Percentiles rank a stretch among this genome's conserved stretches.
These are phyloP conservation scores for Anas platyrhynchos DNA, from an alignment of 2,113 vertebrate genomes.

Conservation along the genomic window DNA sequence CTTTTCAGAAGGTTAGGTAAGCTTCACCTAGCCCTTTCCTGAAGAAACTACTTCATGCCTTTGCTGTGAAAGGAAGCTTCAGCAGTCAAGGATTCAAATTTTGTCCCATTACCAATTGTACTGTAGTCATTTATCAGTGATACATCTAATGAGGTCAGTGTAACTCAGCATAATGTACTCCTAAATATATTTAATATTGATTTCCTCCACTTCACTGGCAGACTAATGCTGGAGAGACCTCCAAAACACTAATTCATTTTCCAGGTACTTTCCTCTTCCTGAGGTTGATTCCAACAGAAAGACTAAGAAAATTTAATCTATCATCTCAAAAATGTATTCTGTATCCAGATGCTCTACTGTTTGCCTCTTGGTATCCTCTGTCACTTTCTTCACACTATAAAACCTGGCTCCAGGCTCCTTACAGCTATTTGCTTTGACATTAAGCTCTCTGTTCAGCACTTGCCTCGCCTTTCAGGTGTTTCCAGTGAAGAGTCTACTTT, in stretches of 20 bases:
- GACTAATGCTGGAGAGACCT: neutral
- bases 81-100: neutral
- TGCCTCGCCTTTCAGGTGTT: constrained; percentile 30
- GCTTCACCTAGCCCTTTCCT: neutral
- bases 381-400: neutral
- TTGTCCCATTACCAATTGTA: neutral
- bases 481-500: constrained; percentile 12
- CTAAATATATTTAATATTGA: constrained; percentile 52
- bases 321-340: neutral
- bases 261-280: constrained; percentile 11
- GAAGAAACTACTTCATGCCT: neutral
- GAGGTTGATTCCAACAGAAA: constrained; percentile 32
- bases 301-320: constrained; percentile 30
- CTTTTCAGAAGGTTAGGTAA: neutral
- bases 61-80: neutral
- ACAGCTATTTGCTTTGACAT: neutral
- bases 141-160: constrained; percentile 51
- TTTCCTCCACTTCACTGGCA: constrained; percentile 28
- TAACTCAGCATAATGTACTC: constrained; percentile 44
- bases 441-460: neutral
- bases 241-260: constrained; percentile 28
- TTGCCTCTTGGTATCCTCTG: neutral
- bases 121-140: constrained; percentile 15
- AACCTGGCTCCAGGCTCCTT: constrained; percentile 6
- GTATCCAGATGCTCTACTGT: constrained; percentile 16